phyloP scores from a whole-genome alignment of 2,797 vertebrate species.

The Melanotaenia boesemani region DNA sequence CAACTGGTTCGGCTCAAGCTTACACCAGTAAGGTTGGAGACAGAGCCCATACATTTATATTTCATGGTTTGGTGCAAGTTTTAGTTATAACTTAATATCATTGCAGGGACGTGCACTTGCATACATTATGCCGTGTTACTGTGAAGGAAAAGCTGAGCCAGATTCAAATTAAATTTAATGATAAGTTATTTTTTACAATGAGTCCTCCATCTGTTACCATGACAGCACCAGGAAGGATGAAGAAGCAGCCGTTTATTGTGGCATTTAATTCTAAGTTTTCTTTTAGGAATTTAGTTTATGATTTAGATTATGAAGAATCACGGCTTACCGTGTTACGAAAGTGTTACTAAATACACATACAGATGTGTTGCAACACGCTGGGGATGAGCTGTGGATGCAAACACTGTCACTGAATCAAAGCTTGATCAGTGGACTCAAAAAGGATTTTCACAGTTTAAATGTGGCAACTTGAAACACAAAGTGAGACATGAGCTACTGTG shows the following conservation, averaged over 20 bases:
- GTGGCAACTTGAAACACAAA: background rate
- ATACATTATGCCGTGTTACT: background rate
- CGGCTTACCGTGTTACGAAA: too few relatives aligned
- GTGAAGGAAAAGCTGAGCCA: background rate
- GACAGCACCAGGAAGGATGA: background rate
- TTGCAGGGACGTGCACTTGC: background rate
- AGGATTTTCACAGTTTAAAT: background rate
- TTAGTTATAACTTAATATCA: background rate
- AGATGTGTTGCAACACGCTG: conserved; percentile 5
- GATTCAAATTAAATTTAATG: background rate
- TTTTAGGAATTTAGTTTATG: too few relatives aligned
- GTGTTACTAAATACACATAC: background rate
- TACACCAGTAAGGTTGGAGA: background rate
- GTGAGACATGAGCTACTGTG: background rate
- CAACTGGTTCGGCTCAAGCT: background rate
- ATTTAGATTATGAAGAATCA: background rate
- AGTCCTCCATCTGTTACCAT: background rate
- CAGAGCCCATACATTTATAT: background rate
- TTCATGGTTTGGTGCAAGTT: background rate
- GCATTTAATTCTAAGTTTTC: background rate
- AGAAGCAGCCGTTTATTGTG: background rate
- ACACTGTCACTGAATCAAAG: background rate
- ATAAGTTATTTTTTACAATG: background rate
- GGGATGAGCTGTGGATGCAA: conserved; percentile 1
- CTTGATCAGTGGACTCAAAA: background rate